phyloP scores from a whole-genome alignment of 2,888 invertebrate species.

The Caenorhabditis sp. region DNA sequence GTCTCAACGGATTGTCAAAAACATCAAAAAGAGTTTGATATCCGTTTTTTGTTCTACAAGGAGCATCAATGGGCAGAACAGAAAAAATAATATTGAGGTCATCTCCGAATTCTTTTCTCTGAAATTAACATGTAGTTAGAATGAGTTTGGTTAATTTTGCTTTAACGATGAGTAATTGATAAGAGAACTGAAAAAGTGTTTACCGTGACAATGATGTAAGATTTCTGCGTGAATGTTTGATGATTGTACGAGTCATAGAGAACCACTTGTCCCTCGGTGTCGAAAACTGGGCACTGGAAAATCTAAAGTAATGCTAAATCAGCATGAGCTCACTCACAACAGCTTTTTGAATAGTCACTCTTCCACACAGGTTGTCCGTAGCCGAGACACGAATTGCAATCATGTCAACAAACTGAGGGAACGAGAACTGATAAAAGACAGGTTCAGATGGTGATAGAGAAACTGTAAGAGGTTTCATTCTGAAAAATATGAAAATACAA shows the following conservation, averaged over 20 bases:
- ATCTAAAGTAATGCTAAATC: neutral
- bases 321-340: neutral
- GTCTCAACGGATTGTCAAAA: neutral
- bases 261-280: constrained; percentile 21
- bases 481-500: neutral
- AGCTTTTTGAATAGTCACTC: constrained; percentile 11
- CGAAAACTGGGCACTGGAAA: constrained; percentile 22
- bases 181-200: too few relatives aligned
- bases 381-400: neutral
- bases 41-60: neutral
- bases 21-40: neutral
- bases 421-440: constrained; percentile 7
- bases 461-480: neutral
- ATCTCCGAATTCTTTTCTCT: constrained; percentile 4
- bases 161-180: too few relatives aligned
- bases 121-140: neutral
- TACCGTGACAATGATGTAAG: neutral
- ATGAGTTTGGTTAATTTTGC: too few relatives aligned
- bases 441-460: constrained; percentile 5
- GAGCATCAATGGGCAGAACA: constrained; percentile 5
- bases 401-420: neutral
- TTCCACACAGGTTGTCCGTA: neutral
- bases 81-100: constrained; percentile 4
- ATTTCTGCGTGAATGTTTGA: constrained; percentile 11
- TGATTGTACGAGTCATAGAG: constrained; percentile 4